Evolutionary conservation across 2,888 invertebrate genomes (phyloP).

Genomic region (Harpagoxenus sublaevis): DNA sequence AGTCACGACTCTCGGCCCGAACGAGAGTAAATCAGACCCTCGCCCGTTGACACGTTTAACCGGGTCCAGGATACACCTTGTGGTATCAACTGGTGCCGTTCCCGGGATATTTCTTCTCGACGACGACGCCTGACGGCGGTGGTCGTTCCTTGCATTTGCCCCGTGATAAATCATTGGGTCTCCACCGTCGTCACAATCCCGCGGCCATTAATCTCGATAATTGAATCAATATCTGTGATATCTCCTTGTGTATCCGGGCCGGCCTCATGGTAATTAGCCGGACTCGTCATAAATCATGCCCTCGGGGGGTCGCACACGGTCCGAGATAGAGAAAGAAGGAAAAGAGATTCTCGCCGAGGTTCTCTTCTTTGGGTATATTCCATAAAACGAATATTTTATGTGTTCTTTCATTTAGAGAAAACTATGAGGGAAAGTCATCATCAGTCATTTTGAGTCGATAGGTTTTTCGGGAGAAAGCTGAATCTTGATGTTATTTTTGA

Average conservation of each 20-base stretch:
- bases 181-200: slow-evolving; percentile 73
- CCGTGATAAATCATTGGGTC: slow-evolving; percentile 75
- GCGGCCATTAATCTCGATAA: slow-evolving; percentile 83
- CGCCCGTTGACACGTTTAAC: slow-evolving; percentile 77
- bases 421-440: neutral
- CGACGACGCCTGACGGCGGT: slow-evolving; percentile 49
- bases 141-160: slow-evolving; percentile 52
- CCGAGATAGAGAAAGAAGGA: slow-evolving; percentile 12
- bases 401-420: neutral
- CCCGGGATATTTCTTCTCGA: slow-evolving; percentile 46
- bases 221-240: slow-evolving; percentile 83
- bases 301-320: slow-evolving; percentile 60
- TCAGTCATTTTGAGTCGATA: neutral
- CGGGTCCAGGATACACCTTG: slow-evolving; percentile 59
- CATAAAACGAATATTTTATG: slow-evolving; percentile 57
- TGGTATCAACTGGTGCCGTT: slow-evolving; percentile 21
- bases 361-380: neutral
- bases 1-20: slow-evolving; percentile 75
- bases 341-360: neutral
- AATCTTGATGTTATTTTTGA: neutral
- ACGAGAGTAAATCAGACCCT: slow-evolving; percentile 79
- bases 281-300: slow-evolving; percentile 77
- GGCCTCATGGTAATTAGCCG: slow-evolving; percentile 76
- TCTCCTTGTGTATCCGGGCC: slow-evolving; percentile 73
- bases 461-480: slow-evolving; percentile 2